phyloP scores from a whole-genome alignment of 1,140 invertebrate species.

The Meloidogyne exigua region DNA sequence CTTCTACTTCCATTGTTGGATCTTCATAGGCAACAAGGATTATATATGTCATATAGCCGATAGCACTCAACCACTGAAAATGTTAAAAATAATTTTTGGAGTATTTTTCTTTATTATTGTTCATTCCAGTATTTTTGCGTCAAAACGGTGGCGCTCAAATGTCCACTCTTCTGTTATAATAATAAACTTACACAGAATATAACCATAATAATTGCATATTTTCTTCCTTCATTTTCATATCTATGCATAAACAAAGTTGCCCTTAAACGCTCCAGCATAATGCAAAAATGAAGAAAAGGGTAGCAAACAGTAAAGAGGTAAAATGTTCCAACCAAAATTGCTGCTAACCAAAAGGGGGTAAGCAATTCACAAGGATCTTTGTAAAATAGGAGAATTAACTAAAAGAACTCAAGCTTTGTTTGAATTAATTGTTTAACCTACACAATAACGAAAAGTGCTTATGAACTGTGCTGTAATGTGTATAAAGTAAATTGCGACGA shows the following conservation, averaged over 20 bases:
- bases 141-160: too few species aligned
- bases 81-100: background rate
- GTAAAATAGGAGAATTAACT: background rate
- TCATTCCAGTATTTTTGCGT: too few species aligned
- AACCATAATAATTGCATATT: background rate
- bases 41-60: background rate
- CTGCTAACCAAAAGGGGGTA: constrained; percentile 4
- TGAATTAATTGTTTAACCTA: background rate
- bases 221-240: constrained; percentile 9
- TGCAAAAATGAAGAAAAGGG: constrained; percentile 16
- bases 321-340: background rate
- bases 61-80: background rate
- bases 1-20: background rate
- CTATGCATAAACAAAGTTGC: constrained; percentile 5
- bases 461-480: background rate
- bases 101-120: too few species aligned
- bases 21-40: background rate
- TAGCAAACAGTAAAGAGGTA: constrained; percentile 10
- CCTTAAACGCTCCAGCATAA: constrained; percentile 14
- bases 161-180: too few species aligned
- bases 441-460: background rate
- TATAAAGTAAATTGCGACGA: background rate
- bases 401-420: background rate
- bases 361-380: background rate
- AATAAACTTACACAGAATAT: constrained; percentile 6